Percentiles rank a stretch among this genome's conserved stretches.
These are phyloP conservation scores for Gambusia holbrooki DNA, from an alignment of 2,113 vertebrate genomes.

Conservation along the genomic window DNA sequence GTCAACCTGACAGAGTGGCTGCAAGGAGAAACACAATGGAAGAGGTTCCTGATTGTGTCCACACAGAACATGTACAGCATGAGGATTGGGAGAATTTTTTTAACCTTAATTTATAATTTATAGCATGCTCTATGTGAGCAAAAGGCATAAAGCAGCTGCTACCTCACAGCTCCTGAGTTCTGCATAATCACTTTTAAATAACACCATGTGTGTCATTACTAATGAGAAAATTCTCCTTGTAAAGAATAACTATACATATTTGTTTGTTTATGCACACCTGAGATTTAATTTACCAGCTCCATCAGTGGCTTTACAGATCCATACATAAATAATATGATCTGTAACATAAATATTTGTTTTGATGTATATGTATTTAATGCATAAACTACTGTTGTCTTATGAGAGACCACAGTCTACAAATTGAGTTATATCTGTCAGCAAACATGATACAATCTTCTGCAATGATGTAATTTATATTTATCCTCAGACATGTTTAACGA, in stretches of 20 bases:
- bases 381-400: neutral
- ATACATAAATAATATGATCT: neutral
- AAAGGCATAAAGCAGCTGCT: conserved; percentile 46
- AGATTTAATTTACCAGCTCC: neutral
- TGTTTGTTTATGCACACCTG: conserved; percentile 3
- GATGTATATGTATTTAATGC: conserved; percentile 34
- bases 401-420: too few relatives aligned
- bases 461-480: neutral
- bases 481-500: neutral
- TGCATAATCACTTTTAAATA: conserved; percentile 19
- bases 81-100: conserved; percentile 44
- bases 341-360: conserved; percentile 42
- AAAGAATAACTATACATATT: neutral
- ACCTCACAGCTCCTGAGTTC: conserved; percentile 42
- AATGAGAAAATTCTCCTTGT: conserved; percentile 10
- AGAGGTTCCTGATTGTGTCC: conserved; percentile 16
- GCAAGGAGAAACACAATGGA: conserved; percentile 35
- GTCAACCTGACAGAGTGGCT: conserved; percentile 28
- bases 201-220: conserved; percentile 4
- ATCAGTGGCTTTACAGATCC: conserved; percentile 1
- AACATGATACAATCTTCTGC: neutral
- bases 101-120: conserved; percentile 63
- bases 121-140: conserved; percentile 21
- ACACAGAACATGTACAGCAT: conserved; percentile 23
- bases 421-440: neutral